Conservation (phyloP, 2,888 invertebrate species). For the Lasius platythorax region DNA sequence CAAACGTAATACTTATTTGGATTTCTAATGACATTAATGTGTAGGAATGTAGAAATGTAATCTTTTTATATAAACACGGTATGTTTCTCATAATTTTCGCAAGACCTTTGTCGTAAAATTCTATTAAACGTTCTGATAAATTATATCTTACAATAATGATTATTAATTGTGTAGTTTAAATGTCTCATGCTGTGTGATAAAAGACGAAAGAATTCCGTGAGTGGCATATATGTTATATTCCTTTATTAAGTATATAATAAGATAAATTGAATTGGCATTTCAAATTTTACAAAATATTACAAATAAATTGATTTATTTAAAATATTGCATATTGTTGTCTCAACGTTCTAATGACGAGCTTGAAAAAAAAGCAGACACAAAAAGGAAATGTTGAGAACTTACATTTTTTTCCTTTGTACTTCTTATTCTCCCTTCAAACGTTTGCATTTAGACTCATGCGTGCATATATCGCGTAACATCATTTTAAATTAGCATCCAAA, state of each 20-base stretch:
- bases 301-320: background rate
- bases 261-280: background rate
- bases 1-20: background rate
- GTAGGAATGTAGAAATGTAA: background rate
- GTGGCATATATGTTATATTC: background rate
- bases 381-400: background rate
- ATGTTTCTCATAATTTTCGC: background rate
- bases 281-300: background rate
- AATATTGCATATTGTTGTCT: background rate
- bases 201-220: background rate
- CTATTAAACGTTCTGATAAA: background rate
- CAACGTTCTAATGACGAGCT: too few species aligned
- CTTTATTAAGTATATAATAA: background rate
- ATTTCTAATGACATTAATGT: background rate
- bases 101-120: background rate
- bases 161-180: too few species aligned
- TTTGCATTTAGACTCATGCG: background rate
- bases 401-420: background rate
- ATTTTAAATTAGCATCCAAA: too few species aligned
- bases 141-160: background rate
- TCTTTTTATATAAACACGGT: background rate
- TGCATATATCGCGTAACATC: too few species aligned
- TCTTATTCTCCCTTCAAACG: background rate
- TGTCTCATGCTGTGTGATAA: too few species aligned
- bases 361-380: too few species aligned